Base-by-base conservation (phyloP, 2,888 invertebrate species). In the Sepioteuthis lessoniana region DNA sequence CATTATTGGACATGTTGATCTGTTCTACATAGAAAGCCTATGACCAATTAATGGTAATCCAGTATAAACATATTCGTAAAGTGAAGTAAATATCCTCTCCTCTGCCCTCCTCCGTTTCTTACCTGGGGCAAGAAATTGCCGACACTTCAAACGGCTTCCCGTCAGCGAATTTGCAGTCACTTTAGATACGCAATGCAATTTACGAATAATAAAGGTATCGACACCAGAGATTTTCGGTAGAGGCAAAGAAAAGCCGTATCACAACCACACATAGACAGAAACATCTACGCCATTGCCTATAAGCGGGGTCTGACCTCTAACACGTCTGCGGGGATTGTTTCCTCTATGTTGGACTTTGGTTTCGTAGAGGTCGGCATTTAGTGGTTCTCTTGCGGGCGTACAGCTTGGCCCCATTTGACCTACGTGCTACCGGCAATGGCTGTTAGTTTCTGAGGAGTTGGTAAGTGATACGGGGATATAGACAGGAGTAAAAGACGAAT, bases 61-160 rank as follows among this genome's bases (percentile, higher is more conserved):
- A 76, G 35, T 76, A 35, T 76, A 76, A 76, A 76, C 19, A n/a
- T 35, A 76, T 76, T 76, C 76, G 76, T 8, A 76, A 76, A 35
- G n/a, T n/a, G 76, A 76, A 76, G 76, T n/a, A 76, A 76, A 76
- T n/a, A 76, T n/a, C 35, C 35, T 76, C 35, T 76, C n/a, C 76
- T n/a, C 35, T 76, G 42, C 42, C 42, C 42, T 42, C 42, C 76
- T 76, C n/a, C 76, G 16, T 76, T 76, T 76, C 76, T 76, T 76
- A 76, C 76, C 76, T 76, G 76, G n/a, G 76, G 76, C 76, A 76
- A 76, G 76, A 76, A 76, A 76, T 76, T 76, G 76, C 76, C 76
- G 76, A 76, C 76, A 76, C 76, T n/a, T 76, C 76, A 76, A 76
- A 76, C 76, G 76, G 76, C 76, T 76, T 76, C 76, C 76, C 35